phyloP scores from a whole-genome alignment of 2,888 invertebrate species.

The Platycheirus rosarum region DNA sequence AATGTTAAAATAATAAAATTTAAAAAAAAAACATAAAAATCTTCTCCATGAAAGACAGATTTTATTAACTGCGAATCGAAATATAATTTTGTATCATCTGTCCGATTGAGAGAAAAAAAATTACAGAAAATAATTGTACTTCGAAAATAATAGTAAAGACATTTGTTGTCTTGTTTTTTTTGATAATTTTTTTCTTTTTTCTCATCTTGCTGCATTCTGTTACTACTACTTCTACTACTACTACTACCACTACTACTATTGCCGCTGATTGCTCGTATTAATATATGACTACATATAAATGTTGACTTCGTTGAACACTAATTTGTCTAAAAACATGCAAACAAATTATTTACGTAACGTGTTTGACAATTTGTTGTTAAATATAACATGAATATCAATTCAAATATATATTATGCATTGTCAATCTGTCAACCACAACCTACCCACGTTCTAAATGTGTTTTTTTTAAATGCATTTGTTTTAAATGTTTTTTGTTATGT shows the following conservation, averaged over 20 bases:
- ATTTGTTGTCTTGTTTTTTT: conserved; percentile 51
- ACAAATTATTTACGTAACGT: conserved; percentile 65
- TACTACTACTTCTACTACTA: conserved; percentile 70
- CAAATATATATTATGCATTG: conserved; percentile 25
- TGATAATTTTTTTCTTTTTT: conserved; percentile 54
- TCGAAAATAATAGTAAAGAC: conserved; percentile 57
- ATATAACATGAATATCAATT: conserved; percentile 27
- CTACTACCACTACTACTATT: conserved; percentile 65
- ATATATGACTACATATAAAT: conserved; percentile 63
- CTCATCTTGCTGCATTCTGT: conserved; percentile 73
- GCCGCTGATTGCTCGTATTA: conserved; percentile 73
- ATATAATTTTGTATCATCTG: conserved; percentile 24
- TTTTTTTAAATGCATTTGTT: conserved; percentile 60
- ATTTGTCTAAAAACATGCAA: conserved; percentile 43
- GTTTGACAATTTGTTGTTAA: conserved; percentile 63
- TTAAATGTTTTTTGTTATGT: conserved; percentile 56
- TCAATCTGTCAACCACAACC: conserved; percentile 46
- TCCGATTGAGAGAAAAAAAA: conserved; percentile 35
- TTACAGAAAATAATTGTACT: conserved; percentile 32
- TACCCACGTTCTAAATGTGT: conserved; percentile 52
- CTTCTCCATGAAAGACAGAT: conserved; percentile 17
- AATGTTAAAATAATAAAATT: conserved; percentile 5
- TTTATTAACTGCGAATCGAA: conserved; percentile 41
- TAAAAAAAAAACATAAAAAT: conserved; percentile 1
- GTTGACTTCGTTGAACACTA: conserved; percentile 71